Percentiles rank a stretch among this genome's conserved stretches.
phyloP scores from a whole-genome alignment of 2,113 vertebrate species.

The Tapirus terrestris region DNA sequence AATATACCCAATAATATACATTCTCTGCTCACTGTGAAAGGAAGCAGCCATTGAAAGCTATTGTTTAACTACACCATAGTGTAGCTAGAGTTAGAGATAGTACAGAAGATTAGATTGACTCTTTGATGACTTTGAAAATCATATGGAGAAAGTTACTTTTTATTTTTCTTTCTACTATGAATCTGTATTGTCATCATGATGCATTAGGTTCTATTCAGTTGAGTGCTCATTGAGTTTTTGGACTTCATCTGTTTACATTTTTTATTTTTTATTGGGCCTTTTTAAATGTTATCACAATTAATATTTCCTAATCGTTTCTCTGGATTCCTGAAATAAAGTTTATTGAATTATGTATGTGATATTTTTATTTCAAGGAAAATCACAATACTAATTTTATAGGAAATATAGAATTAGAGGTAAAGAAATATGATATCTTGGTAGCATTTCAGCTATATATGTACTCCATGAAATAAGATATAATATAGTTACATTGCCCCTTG shows the following conservation, averaged over 20 bases:
- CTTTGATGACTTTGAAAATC: background rate
- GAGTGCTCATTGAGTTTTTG: background rate
- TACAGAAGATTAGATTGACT: background rate
- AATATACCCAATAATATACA: background rate
- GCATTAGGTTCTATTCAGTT: background rate
- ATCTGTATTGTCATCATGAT: background rate
- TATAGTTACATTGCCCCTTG: background rate
- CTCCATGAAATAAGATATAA: background rate
- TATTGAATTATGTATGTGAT: background rate
- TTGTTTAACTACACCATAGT: background rate
- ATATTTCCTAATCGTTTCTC: background rate
- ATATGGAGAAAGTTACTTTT: background rate
- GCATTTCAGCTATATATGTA: background rate
- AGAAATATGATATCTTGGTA: background rate
- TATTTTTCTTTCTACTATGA: background rate
- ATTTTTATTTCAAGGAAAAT: constrained; percentile 6
- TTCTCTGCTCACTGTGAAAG: background rate
- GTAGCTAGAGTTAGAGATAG: background rate
- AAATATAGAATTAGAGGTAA: background rate
- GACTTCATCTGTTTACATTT: background rate
- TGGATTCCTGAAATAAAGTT: background rate
- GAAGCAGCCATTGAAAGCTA: background rate
- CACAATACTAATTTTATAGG: background rate
- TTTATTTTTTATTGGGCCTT: background rate
- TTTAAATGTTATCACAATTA: background rate